Evolutionary conservation across 2,888 invertebrate genomes (phyloP), one percentile per base, ranked within the genome.

Genomic region (Galerucella calmariensis): DNA sequence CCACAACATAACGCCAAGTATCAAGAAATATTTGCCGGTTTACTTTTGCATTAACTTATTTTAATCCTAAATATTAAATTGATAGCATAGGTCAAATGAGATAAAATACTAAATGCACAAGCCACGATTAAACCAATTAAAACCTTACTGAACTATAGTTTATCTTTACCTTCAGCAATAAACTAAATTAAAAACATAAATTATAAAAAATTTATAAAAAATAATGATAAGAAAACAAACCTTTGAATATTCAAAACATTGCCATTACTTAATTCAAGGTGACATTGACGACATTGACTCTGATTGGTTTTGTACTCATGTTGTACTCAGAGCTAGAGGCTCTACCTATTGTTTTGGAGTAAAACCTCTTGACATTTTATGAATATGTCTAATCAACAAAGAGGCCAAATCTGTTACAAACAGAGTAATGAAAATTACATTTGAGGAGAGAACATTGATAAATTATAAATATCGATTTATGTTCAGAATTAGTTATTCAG

Each of bases 1-100:
- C 75, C 51, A 69, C 20, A 74, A 67, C 78, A 78, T 76, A 69
- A 58, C 20, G 12, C 14, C 14, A 14, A 59, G 16, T 63, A n/a
- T 62, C 35, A 48, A 24, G 16, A 48, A 48, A 69, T 48, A 48
- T 41, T 73, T 46, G 62, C 51, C n/a, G 70, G 27, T 20, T 59
- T 51, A 48, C 24, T 56, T 73, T 62, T 24, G 59, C 16, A 27
- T 56, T 59, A 46, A 51, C 41, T 24, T 35, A 46, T 56, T 51
- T 51, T 24, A 56, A 63, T 68, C 56, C 48, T 20, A 27, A 62
- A 68, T 68, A 51, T 53, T 24, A n/a, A 62, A 67, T 71, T 59
- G 44, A 48, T 75, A 58, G 69, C 69, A 67, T 69, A 72, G 75
- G 75, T 75, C 77, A 72, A 77, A 70, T 67, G 67, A 70, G 73